phyloP scores from a whole-genome alignment of 2,113 vertebrate species.

The Loxodonta africana region DNA sequence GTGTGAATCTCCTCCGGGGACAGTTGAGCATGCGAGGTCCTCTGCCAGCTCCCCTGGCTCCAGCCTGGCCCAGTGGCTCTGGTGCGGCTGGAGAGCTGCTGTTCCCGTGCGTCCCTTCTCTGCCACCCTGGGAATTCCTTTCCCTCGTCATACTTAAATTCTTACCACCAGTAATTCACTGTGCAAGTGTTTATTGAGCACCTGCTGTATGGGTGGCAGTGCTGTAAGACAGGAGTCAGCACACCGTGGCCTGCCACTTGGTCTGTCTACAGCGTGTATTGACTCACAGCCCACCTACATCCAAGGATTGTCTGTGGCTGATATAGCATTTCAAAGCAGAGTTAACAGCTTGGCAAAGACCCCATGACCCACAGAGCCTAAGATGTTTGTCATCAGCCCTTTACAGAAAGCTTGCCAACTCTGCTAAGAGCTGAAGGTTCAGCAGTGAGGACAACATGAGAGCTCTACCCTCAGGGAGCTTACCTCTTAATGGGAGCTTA shows the following conservation, averaged over 20 bases:
- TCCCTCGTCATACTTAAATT: background rate
- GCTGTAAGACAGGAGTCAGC: background rate
- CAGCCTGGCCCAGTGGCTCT: background rate
- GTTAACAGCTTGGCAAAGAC: background rate
- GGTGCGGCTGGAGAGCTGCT: background rate
- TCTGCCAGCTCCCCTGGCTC: background rate
- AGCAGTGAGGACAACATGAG: background rate
- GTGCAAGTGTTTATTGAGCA: background rate
- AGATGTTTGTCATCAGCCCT: background rate
- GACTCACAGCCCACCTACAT: background rate
- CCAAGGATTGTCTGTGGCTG: background rate
- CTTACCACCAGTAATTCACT: background rate
- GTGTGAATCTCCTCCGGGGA: background rate
- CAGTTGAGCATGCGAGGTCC: fast-evolving
- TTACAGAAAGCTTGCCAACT: background rate
- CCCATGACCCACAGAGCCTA: background rate
- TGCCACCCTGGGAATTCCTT: background rate
- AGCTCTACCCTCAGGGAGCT: background rate
- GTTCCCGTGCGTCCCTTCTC: background rate
- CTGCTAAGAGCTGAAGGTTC: background rate
- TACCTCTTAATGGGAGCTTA: background rate
- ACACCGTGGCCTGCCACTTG: background rate
- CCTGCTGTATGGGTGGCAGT: background rate
- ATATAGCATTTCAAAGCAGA: background rate
- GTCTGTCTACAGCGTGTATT: background rate